These are phyloP conservation scores for Cyphomyrus plagiostoma DNA, from an alignment of 2,113 vertebrate genomes.

Conservation along the genomic window DNA sequence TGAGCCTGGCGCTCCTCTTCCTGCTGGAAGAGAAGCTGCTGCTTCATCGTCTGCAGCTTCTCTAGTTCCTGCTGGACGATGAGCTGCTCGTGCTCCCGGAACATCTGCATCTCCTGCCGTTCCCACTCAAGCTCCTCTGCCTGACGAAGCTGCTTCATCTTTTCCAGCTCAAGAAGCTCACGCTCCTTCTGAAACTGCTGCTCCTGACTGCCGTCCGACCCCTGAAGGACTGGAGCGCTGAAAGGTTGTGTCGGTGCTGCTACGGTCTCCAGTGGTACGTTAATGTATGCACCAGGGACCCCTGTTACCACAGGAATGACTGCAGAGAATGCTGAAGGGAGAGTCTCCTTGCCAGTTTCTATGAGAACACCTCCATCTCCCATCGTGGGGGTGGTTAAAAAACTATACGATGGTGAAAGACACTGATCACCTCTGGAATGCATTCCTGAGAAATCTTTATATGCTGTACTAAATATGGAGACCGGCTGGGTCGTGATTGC, in stretches of 20 bases:
- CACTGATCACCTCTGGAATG: conserved; percentile 64
- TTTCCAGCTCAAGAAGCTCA: conserved; percentile 90
- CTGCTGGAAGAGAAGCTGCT: conserved; percentile 89
- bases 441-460: conserved; percentile 62
- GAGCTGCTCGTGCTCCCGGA: conserved; percentile 90
- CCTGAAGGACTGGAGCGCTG: conserved; percentile 71
- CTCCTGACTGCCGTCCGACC: conserved; percentile 81
- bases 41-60: conserved; percentile 91
- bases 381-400: conserved; percentile 68
- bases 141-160: conserved; percentile 91
- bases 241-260: conserved; percentile 65
- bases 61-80: conserved; percentile 96
- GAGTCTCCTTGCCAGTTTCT: conserved; percentile 68
- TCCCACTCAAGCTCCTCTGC: conserved; percentile 97
- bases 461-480: conserved; percentile 81
- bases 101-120: conserved; percentile 94
- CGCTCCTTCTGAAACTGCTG: conserved; percentile 88
- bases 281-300: conserved; percentile 78
- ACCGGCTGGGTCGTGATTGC: conserved; percentile 94
- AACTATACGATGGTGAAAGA: conserved; percentile 72
- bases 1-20: conserved; percentile 95
- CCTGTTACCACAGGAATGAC: conserved; percentile 71
- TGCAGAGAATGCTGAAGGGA: conserved; percentile 65
- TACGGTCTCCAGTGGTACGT: conserved; percentile 75
- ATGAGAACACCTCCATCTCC: conserved; percentile 58